These are phyloP conservation scores for Drosophila guanche DNA, from an alignment of 1,140 invertebrate species.

Conservation along the genomic window DNA sequence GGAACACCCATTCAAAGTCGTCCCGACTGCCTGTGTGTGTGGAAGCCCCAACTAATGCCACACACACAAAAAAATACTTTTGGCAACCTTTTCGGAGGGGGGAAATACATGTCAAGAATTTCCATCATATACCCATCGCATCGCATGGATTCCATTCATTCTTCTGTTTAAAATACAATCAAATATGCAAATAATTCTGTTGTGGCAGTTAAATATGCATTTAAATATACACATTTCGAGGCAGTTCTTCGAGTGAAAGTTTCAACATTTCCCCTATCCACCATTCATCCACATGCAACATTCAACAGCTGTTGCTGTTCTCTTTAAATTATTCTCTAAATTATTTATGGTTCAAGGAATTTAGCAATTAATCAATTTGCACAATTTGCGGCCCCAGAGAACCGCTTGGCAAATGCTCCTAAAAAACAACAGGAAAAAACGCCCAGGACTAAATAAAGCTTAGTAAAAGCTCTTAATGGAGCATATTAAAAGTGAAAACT, in stretches of 20 bases:
- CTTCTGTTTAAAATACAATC: slow-evolving; percentile 17
- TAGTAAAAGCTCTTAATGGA: background rate
- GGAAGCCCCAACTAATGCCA: slow-evolving; percentile 20
- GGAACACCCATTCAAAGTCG: slow-evolving; percentile 6
- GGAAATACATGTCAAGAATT: slow-evolving; percentile 26
- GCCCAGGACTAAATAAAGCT: background rate
- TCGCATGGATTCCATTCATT: background rate
- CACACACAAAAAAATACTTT: slow-evolving; percentile 13
- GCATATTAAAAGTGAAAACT: too few relatives aligned
- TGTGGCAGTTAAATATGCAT: slow-evolving; percentile 4
- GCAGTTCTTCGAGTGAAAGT: too few relatives aligned
- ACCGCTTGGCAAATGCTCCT: too few relatives aligned
- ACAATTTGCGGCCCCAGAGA: too few relatives aligned
- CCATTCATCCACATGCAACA: background rate
- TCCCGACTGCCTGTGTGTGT: too few relatives aligned
- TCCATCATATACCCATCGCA: background rate
- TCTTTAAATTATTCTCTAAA: background rate
- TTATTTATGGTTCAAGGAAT: background rate
- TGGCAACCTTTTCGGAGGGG: background rate
- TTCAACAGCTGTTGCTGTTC: background rate
- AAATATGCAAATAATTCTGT: slow-evolving; percentile 20
- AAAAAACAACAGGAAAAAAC: too few relatives aligned
- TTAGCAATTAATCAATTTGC: too few relatives aligned
- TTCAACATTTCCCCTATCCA: too few relatives aligned
- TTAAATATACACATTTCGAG: background rate